Evolutionary conservation across 2,797 vertebrate species (phyloP).

Genomic region (Mormyrus proboscirostris): DNA sequence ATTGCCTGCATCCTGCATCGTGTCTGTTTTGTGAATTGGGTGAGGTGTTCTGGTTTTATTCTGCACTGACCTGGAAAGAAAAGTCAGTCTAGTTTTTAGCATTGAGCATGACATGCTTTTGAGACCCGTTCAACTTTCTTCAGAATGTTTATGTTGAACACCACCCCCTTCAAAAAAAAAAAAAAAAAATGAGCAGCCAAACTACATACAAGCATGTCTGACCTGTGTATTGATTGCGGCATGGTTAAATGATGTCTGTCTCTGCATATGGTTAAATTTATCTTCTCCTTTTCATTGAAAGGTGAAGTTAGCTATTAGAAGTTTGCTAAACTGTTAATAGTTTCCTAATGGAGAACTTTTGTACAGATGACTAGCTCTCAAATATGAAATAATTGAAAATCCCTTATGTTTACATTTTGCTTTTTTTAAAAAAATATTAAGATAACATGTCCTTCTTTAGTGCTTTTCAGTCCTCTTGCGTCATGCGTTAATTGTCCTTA

Average conservation of each 20-base stretch:
- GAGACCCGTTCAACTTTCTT: neutral
- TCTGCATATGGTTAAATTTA: neutral
- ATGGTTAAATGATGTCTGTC: neutral
- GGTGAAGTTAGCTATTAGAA: neutral
- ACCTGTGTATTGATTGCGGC: neutral
- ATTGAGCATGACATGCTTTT: neutral
- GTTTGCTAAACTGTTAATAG: neutral
- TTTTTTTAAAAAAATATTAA: neutral
- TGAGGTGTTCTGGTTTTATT: neutral
- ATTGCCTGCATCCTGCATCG: constrained; percentile 13
- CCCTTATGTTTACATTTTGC: neutral
- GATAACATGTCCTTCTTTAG: neutral
- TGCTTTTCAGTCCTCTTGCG: neutral
- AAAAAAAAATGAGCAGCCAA: neutral
- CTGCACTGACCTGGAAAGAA: neutral
- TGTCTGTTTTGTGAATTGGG: neutral
- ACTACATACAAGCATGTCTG: neutral
- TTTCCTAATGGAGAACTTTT: neutral
- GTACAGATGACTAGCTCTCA: neutral
- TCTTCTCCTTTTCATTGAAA: neutral
- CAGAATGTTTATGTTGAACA: neutral
- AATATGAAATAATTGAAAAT: neutral
- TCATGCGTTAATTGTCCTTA: neutral
- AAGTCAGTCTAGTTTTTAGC: neutral
- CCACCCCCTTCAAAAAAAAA: neutral